Percentiles rank a stretch among this genome's conserved stretches.
These are phyloP conservation scores for Sarcophaga bullata DNA, from an alignment of 1,140 invertebrate species.

Conservation along the genomic window DNA sequence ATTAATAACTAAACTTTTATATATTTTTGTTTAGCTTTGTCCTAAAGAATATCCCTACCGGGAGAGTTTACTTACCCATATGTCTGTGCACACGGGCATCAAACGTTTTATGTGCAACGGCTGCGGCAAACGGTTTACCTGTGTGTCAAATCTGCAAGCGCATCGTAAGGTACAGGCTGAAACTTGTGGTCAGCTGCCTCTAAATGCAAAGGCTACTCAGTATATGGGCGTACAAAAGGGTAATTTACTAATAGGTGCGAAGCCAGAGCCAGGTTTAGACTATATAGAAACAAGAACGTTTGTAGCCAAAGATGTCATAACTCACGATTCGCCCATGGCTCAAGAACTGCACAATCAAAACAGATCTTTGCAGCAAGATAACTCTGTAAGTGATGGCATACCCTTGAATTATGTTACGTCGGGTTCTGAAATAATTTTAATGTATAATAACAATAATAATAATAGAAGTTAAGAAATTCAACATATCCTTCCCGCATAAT, in stretches of 20 bases:
- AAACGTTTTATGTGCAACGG: conserved; percentile 67
- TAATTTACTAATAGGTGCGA: conserved; percentile 60
- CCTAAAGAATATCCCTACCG: conserved; percentile 69
- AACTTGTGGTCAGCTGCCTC: conserved; percentile 58
- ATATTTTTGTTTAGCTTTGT: conserved; percentile 63
- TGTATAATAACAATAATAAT: background rate
- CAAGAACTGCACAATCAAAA: conserved; percentile 60
- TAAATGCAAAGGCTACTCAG: conserved; percentile 61
- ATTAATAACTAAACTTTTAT: background rate
- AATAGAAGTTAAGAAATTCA: too few species aligned
- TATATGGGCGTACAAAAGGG: conserved; percentile 64
- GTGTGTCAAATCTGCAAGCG: conserved; percentile 67
- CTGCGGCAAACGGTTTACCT: conserved; percentile 67
- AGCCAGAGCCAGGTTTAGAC: conserved; percentile 61
- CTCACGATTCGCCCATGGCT: conserved; percentile 59
- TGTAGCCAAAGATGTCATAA: conserved; percentile 60
- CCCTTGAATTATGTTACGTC: conserved; percentile 11
- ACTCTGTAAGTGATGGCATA: conserved; percentile 45
- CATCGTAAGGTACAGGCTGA: conserved; percentile 65
- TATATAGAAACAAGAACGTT: conserved; percentile 61
- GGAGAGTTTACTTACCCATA: conserved; percentile 67
- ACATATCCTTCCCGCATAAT: too few species aligned
- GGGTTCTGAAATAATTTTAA: conserved; percentile 24
- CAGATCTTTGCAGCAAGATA: conserved; percentile 55
- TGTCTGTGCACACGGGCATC: conserved; percentile 68